phyloP scores from a whole-genome alignment of 2,888 invertebrate species.

The Subacronicta megacephala region DNA sequence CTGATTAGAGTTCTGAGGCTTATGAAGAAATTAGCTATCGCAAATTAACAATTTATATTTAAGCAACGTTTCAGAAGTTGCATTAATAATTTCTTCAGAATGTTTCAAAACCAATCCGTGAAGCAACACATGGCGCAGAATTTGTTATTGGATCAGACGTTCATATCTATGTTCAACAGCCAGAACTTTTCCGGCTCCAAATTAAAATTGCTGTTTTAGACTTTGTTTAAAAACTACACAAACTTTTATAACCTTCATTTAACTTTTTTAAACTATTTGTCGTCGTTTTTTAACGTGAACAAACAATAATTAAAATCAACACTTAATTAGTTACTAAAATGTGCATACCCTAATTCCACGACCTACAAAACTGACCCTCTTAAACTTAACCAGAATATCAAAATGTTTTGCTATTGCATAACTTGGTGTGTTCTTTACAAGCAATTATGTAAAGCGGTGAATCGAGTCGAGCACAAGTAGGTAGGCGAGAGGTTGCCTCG shows the following conservation, averaged over 20 bases:
- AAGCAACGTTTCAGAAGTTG: not conserved
- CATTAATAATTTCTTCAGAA: not conserved
- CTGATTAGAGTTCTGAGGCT: conserved; percentile 51
- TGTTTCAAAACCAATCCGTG: not conserved
- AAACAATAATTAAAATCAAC: not conserved
- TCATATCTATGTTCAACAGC: no score
- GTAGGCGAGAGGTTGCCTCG: conserved; percentile 74
- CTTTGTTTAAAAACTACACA: not conserved
- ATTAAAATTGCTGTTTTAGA: no score
- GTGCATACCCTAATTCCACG: conserved; percentile 43
- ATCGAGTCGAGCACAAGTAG: conserved; percentile 77
- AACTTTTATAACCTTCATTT: no score
- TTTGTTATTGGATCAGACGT: not conserved
- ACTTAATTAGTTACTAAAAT: conserved; percentile 9
- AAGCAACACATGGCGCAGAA: not conserved
- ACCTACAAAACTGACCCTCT: conserved; percentile 73
- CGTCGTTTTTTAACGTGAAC: no score
- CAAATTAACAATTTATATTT: conserved; percentile 6
- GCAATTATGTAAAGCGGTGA: conserved; percentile 86
- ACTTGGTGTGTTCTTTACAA: conserved; percentile 81
- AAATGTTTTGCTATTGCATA: conserved; percentile 82
- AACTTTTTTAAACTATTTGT: no score
- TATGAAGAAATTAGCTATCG: conserved; percentile 1
- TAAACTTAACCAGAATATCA: conserved; percentile 76
- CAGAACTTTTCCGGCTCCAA: no score